Evolutionary conservation across 2,888 invertebrate species (phyloP), one percentile per base, ranked within the genome.

Genomic region (Artemia sp.): DNA sequence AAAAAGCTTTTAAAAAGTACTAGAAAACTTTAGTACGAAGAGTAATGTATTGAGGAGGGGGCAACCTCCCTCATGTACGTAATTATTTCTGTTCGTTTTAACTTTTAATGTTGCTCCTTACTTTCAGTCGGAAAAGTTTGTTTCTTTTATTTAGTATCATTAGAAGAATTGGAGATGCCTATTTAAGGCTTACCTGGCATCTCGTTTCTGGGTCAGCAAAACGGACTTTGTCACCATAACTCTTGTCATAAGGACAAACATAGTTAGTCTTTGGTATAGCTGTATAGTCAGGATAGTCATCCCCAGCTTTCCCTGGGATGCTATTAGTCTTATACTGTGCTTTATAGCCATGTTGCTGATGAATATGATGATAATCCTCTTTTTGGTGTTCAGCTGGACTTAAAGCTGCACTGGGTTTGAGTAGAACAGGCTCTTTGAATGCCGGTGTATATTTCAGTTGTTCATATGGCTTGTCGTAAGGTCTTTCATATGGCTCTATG

Each of bases 181-280:
- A 38, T 6, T 38, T 38, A 38, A n/a, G 64, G 9, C 64, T 58
- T 58, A 58, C 64, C 64, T 58, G 64, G 64, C 64, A 58, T 10
- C 64, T 58, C 14, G 24, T 19, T 58, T 58, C 64, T 8, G 64
- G 64, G 10, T 58, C 64, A 24, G 64, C 64, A 58, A 58, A 58
- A 10, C 64, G 64, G 64, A 58, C 64, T 19, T 10, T 58, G 14
- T 58, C 64, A 24, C 24, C 64, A 58, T n/a, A 58, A 11, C 14
- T 8, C 24, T 58, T 58, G 14, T 58, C 14, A 11, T 10, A 19
- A 11, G n/a, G 24, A 24, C 64, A 58, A 24, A 19, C 64, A 58
- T 19, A 58, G n/a, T 58, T 58, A 8, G 64, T 58, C n/a, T n/a
- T n/a, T n/a, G 64, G 64, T n/a, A 58, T 58, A 58, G 64, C 64